Base-by-base conservation (phyloP, 2,797 vertebrate species). In the Cynodonichthys magdalenae region DNA sequence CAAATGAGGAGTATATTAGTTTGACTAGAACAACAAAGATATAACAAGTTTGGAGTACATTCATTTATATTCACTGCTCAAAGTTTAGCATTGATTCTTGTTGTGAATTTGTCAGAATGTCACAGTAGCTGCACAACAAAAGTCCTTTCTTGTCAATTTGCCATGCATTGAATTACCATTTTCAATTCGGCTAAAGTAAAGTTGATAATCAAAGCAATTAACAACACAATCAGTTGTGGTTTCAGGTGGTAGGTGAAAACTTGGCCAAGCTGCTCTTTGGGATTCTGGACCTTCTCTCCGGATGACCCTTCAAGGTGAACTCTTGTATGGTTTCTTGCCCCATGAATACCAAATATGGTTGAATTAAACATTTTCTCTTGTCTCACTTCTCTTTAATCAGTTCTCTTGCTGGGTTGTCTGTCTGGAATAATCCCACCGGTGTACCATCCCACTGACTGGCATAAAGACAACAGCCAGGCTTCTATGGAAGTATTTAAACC, bases 291-390 rank as follows among this genome's bases (percentile, higher is more conserved):
- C 83, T 75, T 73, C 76, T 80, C 81, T 88, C 71, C 69, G 28
- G 80, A 72, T 93, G 90, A 89, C 90, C 90, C 84, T 71, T 90
- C 88, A 94, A 94, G 92, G 92, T 93, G 88, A 93, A 92, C 88
- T 84, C 87, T 90, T 87, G 84, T 89, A 89, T 82, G 75, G 77
- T 77, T 75, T 74, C 74, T 68, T 69, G 31, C 79, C 78, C 85
- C 75, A 82, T 91, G 92, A 91, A 93, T 92, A 91, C 90, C 88
- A 91, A 93, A 89, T 83, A 74, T 80, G 74, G 53, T 72, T 82
- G 87, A 91, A 93, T 94, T 83, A 91, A 89, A 90, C 85, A 87
- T 90, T 89, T 89, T 87, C 81, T 82, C 80, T 83, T 73, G 84
- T 85, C 82, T 83, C 84, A 84, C 82, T 69, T 80, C 83, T 84